Base-by-base conservation (phyloP, 2,113 vertebrate species). In the Crotalus helleri region DNA sequence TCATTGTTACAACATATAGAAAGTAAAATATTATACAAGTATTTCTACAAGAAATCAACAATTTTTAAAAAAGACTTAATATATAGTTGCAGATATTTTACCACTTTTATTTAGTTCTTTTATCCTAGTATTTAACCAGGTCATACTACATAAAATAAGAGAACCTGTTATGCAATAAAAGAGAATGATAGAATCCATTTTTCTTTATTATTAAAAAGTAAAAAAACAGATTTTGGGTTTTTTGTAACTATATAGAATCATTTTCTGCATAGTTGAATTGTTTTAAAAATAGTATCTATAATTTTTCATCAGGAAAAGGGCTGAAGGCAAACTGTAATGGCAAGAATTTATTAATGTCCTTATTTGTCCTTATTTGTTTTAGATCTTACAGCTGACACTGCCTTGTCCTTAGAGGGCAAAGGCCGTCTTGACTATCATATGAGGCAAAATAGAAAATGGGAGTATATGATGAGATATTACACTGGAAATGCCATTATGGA, bases 361-460 rank as follows among this genome's bases (percentile, higher is more conserved):
- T 64, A 0, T 93, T 92, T 51, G 92, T 46, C 49, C 3, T 6
- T 64, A 0, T 93, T 92, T 88, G 57, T 85, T 91, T 53, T 96
- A 99, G 99, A 99, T 95, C 93, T 99, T 11, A 98, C 98, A 0
- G 98, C 98, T 0, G 99, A 99, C 97, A 99, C 99, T 0, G 99
- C 99, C 90, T 91, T 99, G 92, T 99, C 99, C 0, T 97, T 99
- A 87, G 99, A 99, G 81, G 99, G 99, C 46, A 98, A 97, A 90
- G 99, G 99, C 0, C 98, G 98, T 1, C 97, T 99, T 26, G 99
- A 99, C 95, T 99, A 99, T 96, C 95, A 98, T 88, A 93, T 99
- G 96, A 99, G 98, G 92, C 98, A 98, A 91, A 98, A 96, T 39
- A 97, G 97, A 90, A 99, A 98, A 94, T 97, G 99, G 0, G 99